Percentiles rank a stretch among this genome's conserved stretches.
phyloP scores from a whole-genome alignment of 2,888 invertebrate species.

The Sympetrum striolatum region DNA sequence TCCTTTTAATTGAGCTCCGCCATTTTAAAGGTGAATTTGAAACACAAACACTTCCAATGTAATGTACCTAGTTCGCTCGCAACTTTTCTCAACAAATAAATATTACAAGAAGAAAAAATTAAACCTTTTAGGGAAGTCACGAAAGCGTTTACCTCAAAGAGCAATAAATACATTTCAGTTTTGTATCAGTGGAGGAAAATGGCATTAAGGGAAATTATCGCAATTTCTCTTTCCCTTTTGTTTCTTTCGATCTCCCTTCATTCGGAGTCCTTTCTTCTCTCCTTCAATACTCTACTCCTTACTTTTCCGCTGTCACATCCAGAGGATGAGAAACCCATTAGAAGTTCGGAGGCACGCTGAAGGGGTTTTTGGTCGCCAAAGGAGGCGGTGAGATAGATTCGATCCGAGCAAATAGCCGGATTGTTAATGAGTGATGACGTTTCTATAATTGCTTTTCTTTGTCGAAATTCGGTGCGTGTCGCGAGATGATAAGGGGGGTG shows the following conservation, averaged over 20 bases:
- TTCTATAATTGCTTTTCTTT: slow-evolving; percentile 37
- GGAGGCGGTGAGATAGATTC: not conserved
- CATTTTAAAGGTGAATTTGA: too few relatives aligned
- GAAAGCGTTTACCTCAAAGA: not conserved
- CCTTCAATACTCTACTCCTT: not conserved
- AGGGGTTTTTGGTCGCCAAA: not conserved
- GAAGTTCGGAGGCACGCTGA: not conserved
- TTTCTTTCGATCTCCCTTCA: not conserved
- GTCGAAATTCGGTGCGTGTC: slow-evolving; percentile 9
- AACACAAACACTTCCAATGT: too few relatives aligned
- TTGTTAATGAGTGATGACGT: slow-evolving; percentile 15
- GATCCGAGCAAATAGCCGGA: not conserved
- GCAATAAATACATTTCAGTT: not conserved
- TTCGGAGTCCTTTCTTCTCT: not conserved
- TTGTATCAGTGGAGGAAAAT: not conserved
- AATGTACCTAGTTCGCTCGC: too few relatives aligned
- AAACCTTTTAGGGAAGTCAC: not conserved
- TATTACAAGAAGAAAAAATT: too few relatives aligned
- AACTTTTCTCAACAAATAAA: too few relatives aligned
- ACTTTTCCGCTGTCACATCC: not conserved
- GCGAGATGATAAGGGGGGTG: not conserved
- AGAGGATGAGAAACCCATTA: not conserved
- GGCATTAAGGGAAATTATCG: not conserved
- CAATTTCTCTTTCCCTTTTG: not conserved
- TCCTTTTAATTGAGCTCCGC: too few relatives aligned